Evolutionary conservation across 1,140 invertebrate genomes (phyloP).

Genomic region (Archivesica marissinica): DNA sequence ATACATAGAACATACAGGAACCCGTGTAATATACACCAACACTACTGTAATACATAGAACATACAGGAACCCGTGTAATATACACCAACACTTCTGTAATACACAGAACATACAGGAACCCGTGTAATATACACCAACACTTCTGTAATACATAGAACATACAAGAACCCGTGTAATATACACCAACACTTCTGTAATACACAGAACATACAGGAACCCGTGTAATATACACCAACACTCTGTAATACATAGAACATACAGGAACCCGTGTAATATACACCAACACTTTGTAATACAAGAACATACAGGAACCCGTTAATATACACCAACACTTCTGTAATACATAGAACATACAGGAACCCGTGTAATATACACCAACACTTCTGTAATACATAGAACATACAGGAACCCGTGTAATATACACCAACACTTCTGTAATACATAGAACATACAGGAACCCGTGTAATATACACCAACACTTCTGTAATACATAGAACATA

Average conservation of each 20-base stretch:
- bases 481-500: constrained; percentile 83
- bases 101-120: too few relatives aligned
- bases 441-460: constrained; percentile 95
- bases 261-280: constrained; percentile 89
- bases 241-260: constrained; percentile 80
- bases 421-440: constrained; percentile 96
- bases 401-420: neutral
- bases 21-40: neutral
- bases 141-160: too few relatives aligned
- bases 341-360: neutral
- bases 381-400: neutral
- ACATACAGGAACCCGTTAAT: constrained; percentile 93
- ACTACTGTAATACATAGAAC: neutral
- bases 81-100: constrained; percentile 89
- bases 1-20: neutral
- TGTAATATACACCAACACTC: constrained; percentile 90
- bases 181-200: constrained; percentile 90
- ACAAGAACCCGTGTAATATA: constrained; percentile 86
- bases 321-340: constrained; percentile 90
- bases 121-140: constrained; percentile 88
- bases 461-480: constrained; percentile 90
- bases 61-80: too few relatives aligned
- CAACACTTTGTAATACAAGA: constrained; percentile 91
- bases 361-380: neutral
- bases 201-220: too few relatives aligned